A percentile compares a stretch with the other conserved stretches of the same genome.
These are phyloP conservation scores for Pseudococcus longispinus DNA, from an alignment of 2,888 invertebrate species.

Conservation along the genomic window DNA sequence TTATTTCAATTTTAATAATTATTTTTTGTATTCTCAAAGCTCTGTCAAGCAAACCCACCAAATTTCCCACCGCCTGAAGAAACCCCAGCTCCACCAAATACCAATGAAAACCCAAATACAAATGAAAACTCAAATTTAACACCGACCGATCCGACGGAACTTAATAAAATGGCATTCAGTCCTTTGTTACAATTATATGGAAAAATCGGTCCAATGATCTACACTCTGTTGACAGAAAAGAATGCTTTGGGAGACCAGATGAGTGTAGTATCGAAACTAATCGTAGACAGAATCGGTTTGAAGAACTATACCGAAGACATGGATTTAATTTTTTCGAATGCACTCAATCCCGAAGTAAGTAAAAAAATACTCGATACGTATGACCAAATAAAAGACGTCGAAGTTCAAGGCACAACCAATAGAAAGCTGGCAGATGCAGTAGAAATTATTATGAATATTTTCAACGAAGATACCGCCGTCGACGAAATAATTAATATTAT, in stretches of 20 bases:
- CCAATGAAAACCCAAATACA: neutral
- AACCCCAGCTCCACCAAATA: neutral
- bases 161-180: neutral
- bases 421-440: neutral
- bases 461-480: neutral
- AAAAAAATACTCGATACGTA: slow-evolving; percentile 60
- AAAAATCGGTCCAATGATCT: neutral
- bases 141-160: neutral
- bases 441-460: slow-evolving; percentile 1
- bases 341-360: slow-evolving; percentile 62
- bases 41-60: neutral
- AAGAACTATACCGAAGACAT: neutral
- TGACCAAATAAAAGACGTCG: slow-evolving; percentile 60
- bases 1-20: neutral
- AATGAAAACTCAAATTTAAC: neutral
- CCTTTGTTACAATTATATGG: neutral
- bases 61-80: neutral
- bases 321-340: neutral
- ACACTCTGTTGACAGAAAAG: neutral
- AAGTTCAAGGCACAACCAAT: neutral
- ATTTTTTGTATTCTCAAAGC: neutral
- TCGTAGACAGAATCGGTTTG: neutral
- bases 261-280: neutral
- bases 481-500: neutral
- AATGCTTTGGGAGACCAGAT: slow-evolving; percentile 41